These are phyloP conservation scores for Leptopilina myrica DNA, from an alignment of 2,888 invertebrate genomes.

Conservation along the genomic window DNA sequence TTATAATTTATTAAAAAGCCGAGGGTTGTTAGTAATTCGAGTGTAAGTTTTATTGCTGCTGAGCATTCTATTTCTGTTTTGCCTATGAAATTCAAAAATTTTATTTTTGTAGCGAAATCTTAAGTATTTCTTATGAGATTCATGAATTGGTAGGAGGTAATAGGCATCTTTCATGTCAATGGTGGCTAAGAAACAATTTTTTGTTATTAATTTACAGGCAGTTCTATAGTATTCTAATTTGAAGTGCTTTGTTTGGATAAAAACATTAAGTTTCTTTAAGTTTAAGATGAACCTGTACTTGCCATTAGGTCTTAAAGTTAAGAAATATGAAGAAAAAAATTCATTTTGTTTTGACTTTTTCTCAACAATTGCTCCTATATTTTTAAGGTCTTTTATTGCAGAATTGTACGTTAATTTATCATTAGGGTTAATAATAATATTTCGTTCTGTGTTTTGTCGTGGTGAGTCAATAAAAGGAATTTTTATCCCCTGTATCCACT, in stretches of 20 bases:
- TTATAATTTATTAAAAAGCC: neutral
- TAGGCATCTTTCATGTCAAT: slow-evolving; percentile 49
- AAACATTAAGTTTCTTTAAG: slow-evolving; percentile 48
- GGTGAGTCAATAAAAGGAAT: neutral
- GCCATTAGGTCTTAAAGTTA: slow-evolving; percentile 39
- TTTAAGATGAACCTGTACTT: slow-evolving; percentile 44
- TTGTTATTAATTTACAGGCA: slow-evolving; percentile 31
- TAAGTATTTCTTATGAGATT: slow-evolving; percentile 43
- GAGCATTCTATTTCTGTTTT: neutral
- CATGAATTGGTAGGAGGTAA: slow-evolving; percentile 44
- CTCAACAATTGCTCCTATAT: neutral
- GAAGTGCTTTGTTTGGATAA: slow-evolving; percentile 45
- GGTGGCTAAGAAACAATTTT: slow-evolving; percentile 41
- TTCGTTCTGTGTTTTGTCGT: neutral
- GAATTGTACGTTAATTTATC: neutral
- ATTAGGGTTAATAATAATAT: neutral
- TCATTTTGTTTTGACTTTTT: neutral
- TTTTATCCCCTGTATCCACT: neutral
- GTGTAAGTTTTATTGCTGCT: neutral
- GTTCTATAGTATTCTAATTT: slow-evolving; percentile 51
- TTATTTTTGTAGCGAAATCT: slow-evolving; percentile 44
- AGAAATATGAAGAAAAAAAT: slow-evolving; percentile 45
- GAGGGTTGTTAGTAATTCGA: neutral
- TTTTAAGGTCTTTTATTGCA: neutral
- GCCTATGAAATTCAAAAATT: slow-evolving; percentile 46